These are phyloP conservation scores for Neodiprion fabricii DNA, from an alignment of 1,140 invertebrate species.

Conservation along the genomic window DNA sequence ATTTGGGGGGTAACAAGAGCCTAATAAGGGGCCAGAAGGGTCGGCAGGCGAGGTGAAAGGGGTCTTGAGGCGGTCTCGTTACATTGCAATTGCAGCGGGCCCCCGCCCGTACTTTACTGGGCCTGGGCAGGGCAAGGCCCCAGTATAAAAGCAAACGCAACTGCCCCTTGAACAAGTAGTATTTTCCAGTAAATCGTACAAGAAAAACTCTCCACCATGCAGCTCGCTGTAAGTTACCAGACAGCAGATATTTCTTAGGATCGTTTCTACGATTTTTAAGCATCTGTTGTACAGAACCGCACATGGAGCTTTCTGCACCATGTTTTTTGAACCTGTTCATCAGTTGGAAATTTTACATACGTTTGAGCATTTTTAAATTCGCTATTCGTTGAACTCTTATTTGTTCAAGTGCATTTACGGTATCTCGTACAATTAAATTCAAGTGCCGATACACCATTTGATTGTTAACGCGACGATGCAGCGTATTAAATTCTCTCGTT, in stretches of 20 bases:
- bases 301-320: too few species aligned
- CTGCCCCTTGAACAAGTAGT: constrained; percentile 55
- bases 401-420: too few species aligned
- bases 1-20: constrained; percentile 24
- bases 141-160: constrained; percentile 61
- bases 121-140: constrained; percentile 52
- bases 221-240: constrained; percentile 56
- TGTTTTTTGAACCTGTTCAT: too few species aligned
- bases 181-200: constrained; percentile 51
- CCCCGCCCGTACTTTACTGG: constrained; percentile 51
- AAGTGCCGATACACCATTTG: too few species aligned
- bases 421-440: too few species aligned
- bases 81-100: constrained; percentile 39
- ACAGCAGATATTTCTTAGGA: background rate
- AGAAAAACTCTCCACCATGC: constrained; percentile 57
- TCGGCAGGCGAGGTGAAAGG: constrained; percentile 51
- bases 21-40: constrained; percentile 50
- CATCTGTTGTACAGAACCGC: too few species aligned
- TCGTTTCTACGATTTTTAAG: too few species aligned
- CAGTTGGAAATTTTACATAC: too few species aligned
- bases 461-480: too few species aligned
- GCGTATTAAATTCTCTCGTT: too few species aligned
- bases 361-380: too few species aligned
- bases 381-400: too few species aligned
- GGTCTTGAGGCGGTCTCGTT: constrained; percentile 51